Evolutionary conservation across 2,888 invertebrate species (phyloP).

Genomic region (Dryomyza anilis): DNA sequence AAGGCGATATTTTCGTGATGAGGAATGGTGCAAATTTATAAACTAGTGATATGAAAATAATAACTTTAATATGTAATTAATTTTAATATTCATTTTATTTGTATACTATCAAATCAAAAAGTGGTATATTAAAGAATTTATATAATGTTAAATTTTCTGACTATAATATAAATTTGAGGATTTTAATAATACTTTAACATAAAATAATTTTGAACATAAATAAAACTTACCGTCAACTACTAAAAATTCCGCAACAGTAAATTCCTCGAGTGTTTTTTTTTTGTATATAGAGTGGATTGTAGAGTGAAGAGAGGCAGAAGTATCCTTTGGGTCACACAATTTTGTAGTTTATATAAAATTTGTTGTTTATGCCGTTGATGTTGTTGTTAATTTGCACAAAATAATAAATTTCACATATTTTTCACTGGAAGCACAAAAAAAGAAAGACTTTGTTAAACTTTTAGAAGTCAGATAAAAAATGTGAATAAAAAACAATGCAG

Average conservation of each 20-base stretch:
- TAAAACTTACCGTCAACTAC: slow-evolving; percentile 12
- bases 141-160: too few relatives aligned
- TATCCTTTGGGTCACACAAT: neutral
- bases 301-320: neutral
- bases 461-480: slow-evolving; percentile 9
- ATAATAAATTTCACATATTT: slow-evolving; percentile 13
- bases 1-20: too few relatives aligned
- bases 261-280: slow-evolving; percentile 9
- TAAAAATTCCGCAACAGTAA: slow-evolving; percentile 13
- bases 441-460: slow-evolving; percentile 3
- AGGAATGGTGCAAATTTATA: too few relatives aligned
- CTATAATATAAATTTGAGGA: neutral
- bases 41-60: too few relatives aligned
- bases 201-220: neutral
- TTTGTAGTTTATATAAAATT: neutral
- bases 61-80: too few relatives aligned
- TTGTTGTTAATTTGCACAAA: slow-evolving; percentile 1
- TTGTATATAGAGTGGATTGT: neutral
- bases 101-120: too few relatives aligned
- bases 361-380: neutral
- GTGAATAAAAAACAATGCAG: neutral
- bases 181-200: neutral
- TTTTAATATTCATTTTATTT: too few relatives aligned
- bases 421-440: slow-evolving; percentile 12
- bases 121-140: too few relatives aligned